phyloP scores from a whole-genome alignment of 2,888 invertebrate species.

The Tridacna gigas region DNA sequence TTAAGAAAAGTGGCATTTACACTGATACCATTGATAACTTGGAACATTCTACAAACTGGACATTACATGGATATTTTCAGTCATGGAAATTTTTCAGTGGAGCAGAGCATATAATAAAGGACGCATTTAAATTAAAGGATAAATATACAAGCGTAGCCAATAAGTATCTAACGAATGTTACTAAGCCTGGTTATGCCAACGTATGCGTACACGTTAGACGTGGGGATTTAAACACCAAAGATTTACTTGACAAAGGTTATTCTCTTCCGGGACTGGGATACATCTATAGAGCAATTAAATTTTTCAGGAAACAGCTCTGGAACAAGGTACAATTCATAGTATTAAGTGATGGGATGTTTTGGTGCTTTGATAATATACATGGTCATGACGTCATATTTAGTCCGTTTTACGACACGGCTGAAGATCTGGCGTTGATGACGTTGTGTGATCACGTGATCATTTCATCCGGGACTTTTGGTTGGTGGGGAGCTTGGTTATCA shows the following conservation, averaged over 20 bases:
- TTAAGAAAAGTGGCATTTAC: slow-evolving; percentile 55
- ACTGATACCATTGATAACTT: slow-evolving; percentile 42
- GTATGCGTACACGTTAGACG: slow-evolving; percentile 67
- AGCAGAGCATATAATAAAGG: slow-evolving; percentile 42
- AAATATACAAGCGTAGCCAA: slow-evolving; percentile 45
- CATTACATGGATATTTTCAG: slow-evolving; percentile 71
- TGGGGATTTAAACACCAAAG: slow-evolving; percentile 60
- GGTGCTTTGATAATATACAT: slow-evolving; percentile 62
- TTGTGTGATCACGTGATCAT: slow-evolving; percentile 85
- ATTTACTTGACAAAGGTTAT: slow-evolving; percentile 62
- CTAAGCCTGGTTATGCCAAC: slow-evolving; percentile 5
- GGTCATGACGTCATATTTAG: slow-evolving; percentile 56
- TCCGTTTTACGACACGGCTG: slow-evolving; percentile 49
- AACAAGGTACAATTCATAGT: slow-evolving; percentile 64
- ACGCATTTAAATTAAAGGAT: slow-evolving; percentile 64
- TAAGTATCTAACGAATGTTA: slow-evolving; percentile 33
- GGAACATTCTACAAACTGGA: slow-evolving; percentile 61
- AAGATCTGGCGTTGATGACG: slow-evolving; percentile 70
- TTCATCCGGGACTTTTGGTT: slow-evolving; percentile 80
- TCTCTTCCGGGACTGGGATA: slow-evolving; percentile 63
- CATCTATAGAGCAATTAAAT: slow-evolving; percentile 64
- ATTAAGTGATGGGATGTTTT: slow-evolving; percentile 66
- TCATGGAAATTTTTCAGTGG: slow-evolving; percentile 73
- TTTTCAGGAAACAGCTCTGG: slow-evolving; percentile 60
- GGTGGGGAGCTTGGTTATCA: slow-evolving; percentile 81